Evolutionary conservation across 1,140 invertebrate species (phyloP), one percentile per base, ranked within the genome.

Genomic region (Penaeus chinensis): DNA sequence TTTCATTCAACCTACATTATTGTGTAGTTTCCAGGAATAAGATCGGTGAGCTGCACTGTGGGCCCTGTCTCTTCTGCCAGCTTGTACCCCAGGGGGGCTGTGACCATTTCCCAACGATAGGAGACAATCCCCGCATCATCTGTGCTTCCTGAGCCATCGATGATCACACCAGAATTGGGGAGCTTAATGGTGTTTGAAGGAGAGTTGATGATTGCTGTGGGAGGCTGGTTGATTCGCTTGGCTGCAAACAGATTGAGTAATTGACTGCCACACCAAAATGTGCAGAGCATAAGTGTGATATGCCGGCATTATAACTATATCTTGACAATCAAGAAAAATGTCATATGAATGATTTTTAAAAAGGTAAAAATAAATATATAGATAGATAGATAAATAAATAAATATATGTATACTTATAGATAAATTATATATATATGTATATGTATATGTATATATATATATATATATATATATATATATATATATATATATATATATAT

Each of bases 61-160:
- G 95, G 3, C 95, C 95, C 54, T 89, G 96, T 95, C 69, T 95
- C 94, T 54, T 97, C 92, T 87, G 95, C 94, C 0, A 96, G 95
- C 91, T 97, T 95, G 92, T 97, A 98, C 66, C 96, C 96, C 90
- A 98, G 94, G 0, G 97, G 96, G 8, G 96, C 97, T 87, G 95
- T 95, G 32, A 97, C 95, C 22, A 98, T 93, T 92, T 99, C 97
- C 98, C 98, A 99, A 91, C 96, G 95, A 94, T 96, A 98, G 16
- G 94, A 95, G 90, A 91, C 95, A 89, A 98, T 97, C 87, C 95
- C 95, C 91, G 96, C 96, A 91, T 97, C 96, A 91, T 97, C 96
- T 92, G 93, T 94, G 89, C 95, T 95, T 2, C 93, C 93, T 42
- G 95, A 96, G 3, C 97, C 98, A 92, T 99, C 98, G 19, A 99